phyloP scores from a whole-genome alignment of 2,113 vertebrate genomes.

The Ardeotis arabs region DNA sequence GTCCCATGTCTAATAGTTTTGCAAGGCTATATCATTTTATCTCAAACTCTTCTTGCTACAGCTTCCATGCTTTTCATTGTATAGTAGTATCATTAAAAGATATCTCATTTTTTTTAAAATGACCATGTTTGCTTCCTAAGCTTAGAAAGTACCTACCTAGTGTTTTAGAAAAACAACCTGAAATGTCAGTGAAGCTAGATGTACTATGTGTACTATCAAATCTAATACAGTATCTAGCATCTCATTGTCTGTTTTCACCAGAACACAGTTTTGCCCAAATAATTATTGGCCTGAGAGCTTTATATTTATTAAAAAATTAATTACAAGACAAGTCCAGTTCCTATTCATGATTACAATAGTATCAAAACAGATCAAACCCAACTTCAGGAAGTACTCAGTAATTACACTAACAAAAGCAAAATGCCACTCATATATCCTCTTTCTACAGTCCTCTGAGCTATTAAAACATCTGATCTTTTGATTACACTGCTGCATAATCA shows the following conservation, averaged over 20 bases:
- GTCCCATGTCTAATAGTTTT: not conserved
- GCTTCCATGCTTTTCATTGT: not conserved
- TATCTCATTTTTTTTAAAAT: not conserved
- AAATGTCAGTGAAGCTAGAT: not conserved
- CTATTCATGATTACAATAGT: not conserved
- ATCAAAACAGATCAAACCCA: not conserved
- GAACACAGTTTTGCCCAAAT: not conserved
- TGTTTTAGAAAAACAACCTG: not conserved
- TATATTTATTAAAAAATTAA: not conserved
- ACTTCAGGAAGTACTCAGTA: not conserved
- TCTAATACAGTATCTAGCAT: not conserved
- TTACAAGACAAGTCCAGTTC: not conserved
- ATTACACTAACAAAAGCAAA: not conserved
- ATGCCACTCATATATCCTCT: not conserved
- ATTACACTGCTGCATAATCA: not conserved
- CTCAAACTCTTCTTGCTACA: not conserved
- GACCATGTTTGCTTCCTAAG: not conserved
- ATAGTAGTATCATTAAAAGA: not conserved
- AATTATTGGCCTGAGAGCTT: not conserved
- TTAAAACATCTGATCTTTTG: not conserved
- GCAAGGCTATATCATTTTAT: not conserved
- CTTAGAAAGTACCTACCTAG: not conserved
- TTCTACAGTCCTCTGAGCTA: not conserved
- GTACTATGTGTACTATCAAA: fast-evolving
- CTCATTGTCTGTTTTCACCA: not conserved